Percentiles rank a stretch among this genome's conserved stretches.
Evolutionary conservation across 2,888 invertebrate species (phyloP).

Genomic region (Axea sp.): DNA sequence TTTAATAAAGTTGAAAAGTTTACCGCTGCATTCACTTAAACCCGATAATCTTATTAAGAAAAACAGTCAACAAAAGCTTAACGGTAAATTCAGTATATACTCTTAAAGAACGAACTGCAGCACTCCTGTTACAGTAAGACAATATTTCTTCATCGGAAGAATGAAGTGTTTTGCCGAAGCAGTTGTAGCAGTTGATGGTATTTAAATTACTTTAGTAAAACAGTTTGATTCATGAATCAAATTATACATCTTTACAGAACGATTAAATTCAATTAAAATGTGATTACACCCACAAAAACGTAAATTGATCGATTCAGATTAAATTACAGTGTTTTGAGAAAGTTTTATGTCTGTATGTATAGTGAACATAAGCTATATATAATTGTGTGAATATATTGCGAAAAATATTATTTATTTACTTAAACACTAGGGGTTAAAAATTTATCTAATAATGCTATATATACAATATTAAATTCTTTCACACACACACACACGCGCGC

Average conservation of each 20-base stretch:
- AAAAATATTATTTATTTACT: too few relatives aligned
- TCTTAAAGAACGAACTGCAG: constrained; percentile 12
- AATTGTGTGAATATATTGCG: too few relatives aligned
- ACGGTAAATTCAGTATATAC: neutral
- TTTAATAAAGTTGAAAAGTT: too few relatives aligned
- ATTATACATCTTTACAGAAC: constrained; percentile 36
- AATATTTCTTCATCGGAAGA: constrained; percentile 28
- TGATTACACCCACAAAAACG: constrained; percentile 22
- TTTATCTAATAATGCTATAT: too few relatives aligned
- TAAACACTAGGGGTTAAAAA: too few relatives aligned
- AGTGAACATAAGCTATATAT: too few relatives aligned
- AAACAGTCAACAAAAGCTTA: neutral
- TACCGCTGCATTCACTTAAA: too few relatives aligned
- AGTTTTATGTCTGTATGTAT: too few relatives aligned
- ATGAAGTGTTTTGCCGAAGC: constrained; percentile 24
- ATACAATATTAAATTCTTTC: too few relatives aligned
- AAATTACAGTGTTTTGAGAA: too few relatives aligned
- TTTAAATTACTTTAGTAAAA: constrained; percentile 43
- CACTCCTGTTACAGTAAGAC: constrained; percentile 2
- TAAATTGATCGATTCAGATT: constrained; percentile 21
- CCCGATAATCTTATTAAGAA: too few relatives aligned
- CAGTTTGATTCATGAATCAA: constrained; percentile 36
- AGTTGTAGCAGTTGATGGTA: constrained; percentile 22
- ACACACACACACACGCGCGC: too few relatives aligned
- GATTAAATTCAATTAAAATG: constrained; percentile 36